A percentile compares a stretch with the other conserved stretches of the same genome.
Conservation (phyloP, 2,797 vertebrate genomes). For the Prunella strophiata region DNA sequence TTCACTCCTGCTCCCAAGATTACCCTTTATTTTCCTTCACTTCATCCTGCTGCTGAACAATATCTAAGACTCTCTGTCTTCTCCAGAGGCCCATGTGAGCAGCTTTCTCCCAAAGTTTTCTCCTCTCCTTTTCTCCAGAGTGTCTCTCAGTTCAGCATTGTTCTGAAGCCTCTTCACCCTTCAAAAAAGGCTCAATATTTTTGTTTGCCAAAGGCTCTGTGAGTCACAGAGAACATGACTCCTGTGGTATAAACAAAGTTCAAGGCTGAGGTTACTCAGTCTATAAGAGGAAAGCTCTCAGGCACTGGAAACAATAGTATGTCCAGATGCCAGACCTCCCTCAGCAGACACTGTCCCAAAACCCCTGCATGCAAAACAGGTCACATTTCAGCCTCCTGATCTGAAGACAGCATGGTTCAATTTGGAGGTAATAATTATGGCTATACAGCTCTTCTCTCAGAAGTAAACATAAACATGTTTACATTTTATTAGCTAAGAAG, state of each 20-base stretch:
- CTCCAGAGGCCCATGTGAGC: not conserved
- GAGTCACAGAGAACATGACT: slow-evolving; percentile 48
- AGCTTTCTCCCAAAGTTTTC: not conserved
- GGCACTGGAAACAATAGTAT: slow-evolving; percentile 36
- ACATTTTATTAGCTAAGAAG: not conserved
- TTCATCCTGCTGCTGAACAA: not conserved
- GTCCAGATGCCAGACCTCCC: slow-evolving; percentile 42
- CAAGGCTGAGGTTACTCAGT: slow-evolving; percentile 35
- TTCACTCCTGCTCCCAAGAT: not conserved
- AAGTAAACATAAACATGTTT: not conserved
- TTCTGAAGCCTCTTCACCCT: not conserved
- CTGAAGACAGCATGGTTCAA: not conserved
- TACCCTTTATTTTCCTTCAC: not conserved
- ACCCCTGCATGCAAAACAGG: not conserved
- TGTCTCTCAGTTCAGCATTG: not conserved
- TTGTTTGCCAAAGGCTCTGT: slow-evolving; percentile 30
- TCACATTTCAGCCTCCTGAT: not conserved
- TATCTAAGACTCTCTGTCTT: not conserved
- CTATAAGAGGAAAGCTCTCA: slow-evolving; percentile 54
- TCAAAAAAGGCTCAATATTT: slow-evolving; percentile 15
- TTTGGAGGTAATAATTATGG: not conserved
- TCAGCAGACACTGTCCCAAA: not conserved
- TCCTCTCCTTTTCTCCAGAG: not conserved
- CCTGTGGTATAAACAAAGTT: slow-evolving; percentile 49
- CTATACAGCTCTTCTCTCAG: not conserved